Evolutionary conservation across 2,113 vertebrate genomes (phyloP).

Genomic region (Isichthys henryi): DNA sequence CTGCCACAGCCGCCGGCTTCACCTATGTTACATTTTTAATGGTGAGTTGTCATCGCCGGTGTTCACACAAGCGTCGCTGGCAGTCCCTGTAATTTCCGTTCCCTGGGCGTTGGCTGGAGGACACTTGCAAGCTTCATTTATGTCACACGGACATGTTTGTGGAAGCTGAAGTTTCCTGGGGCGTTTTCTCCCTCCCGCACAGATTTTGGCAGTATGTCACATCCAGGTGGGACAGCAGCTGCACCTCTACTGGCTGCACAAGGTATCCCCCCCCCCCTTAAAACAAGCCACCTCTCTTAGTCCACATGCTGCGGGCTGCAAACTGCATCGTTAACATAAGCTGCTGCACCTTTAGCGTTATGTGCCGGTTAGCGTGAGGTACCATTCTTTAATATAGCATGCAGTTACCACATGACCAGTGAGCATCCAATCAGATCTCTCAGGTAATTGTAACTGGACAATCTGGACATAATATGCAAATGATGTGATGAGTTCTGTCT

Average conservation of each 20-base stretch:
- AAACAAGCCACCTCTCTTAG: neutral
- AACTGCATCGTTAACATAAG: neutral
- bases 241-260: slow-evolving; percentile 96
- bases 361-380: neutral
- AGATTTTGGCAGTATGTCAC: slow-evolving; percentile 91
- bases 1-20: slow-evolving; percentile 76
- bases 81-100: neutral
- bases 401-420: neutral
- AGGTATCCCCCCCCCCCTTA: slow-evolving; percentile 62
- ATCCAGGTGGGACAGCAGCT: slow-evolving; percentile 88
- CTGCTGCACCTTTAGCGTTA: neutral
- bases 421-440: neutral
- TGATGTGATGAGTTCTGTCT: neutral
- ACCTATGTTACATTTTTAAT: slow-evolving; percentile 78
- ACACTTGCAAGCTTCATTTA: too few species aligned
- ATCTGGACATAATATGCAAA: neutral
- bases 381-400: neutral
- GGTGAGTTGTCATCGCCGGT: slow-evolving; percentile 51
- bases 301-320: neutral
- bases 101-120: neutral
- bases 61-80: neutral
- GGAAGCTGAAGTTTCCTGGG: neutral
- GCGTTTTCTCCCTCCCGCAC: slow-evolving; percentile 14
- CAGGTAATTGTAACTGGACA: neutral
- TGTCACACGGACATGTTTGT: neutral